Evolutionary conservation across 2,113 vertebrate genomes (phyloP), one percentile per base, ranked within the genome.

Genomic region (Trematocara unimaculatum): DNA sequence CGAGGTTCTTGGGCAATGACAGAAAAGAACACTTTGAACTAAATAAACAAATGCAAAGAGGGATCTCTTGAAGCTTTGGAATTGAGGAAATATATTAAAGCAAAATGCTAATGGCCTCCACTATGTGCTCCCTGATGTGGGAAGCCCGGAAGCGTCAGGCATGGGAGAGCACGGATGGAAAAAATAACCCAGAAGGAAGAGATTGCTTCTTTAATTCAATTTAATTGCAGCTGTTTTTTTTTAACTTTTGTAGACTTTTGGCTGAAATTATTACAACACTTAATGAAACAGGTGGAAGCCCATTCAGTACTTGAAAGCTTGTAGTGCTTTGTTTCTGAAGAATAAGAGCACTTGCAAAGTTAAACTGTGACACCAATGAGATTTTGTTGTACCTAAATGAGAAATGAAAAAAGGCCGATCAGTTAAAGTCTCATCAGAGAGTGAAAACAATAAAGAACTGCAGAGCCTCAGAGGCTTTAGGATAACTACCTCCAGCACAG

Each of bases 21-120:
- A 80, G 38, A 53, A 91, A 90, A 67, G 88, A 83, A 82, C 79
- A 88, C 93, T 92, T 94, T 94, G 93, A 95, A 93, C 89, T 82
- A 88, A 93, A 94, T 94, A 95, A 94, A 94, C 83, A 94, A 92
- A 94, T 92, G 89, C 90, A 94, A 93, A 94, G 88, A 64, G 90
- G 87, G 90, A 87, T 93, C 85, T 87, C 85, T 92, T 91, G 54
- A 87, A 93, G 91, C 91, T 87, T 86, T 89, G 60, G 84, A 93
- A 88, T 88, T 89, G 60, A 84, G 81, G 88, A 89, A 94, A 90
- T 92, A 90, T 91, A 92, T 92, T 84, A 88, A 94, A 93, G 87
- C 4, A 26, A 91, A 95, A 94, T 93, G 93, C 91, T 93, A 94
- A 95, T 94, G 79, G 49, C 14, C n/a, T 87, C 51, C 58, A 56